Evolutionary conservation across 2,113 vertebrate genomes (phyloP).

Genomic region (Sinocyclocheilus rhinocerous): DNA sequence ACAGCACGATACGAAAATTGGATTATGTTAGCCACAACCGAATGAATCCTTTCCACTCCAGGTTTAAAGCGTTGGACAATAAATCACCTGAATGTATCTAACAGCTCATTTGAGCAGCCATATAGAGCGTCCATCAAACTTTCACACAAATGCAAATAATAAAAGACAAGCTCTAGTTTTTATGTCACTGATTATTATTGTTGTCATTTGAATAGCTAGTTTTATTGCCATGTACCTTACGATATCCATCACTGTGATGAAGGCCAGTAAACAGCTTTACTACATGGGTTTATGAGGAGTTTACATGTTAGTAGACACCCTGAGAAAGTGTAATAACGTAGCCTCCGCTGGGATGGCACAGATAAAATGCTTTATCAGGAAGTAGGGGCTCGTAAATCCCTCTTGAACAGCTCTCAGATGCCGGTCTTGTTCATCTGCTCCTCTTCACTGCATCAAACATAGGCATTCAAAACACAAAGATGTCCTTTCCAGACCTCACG

Average conservation of each 20-base stretch:
- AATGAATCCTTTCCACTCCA: not conserved
- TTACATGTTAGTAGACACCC: not conserved
- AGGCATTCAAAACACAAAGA: not conserved
- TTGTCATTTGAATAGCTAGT: constrained; percentile 6
- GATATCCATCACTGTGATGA: constrained; percentile 17
- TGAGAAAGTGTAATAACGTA: constrained; percentile 43
- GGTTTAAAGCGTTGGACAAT: constrained; percentile 1
- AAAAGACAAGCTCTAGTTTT: constrained; percentile 20
- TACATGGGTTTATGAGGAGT: constrained; percentile 28
- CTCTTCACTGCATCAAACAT: constrained; percentile 59
- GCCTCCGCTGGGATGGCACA: constrained; percentile 29
- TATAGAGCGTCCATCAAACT: constrained; percentile 1
- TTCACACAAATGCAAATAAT: constrained; percentile 8
- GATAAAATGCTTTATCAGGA: constrained; percentile 58
- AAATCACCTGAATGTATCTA: constrained; percentile 23
- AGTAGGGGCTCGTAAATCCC: constrained; percentile 60
- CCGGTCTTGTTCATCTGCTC: constrained; percentile 45
- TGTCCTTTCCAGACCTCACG: not conserved
- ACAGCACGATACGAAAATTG: constrained; percentile 35
- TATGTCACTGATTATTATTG: constrained; percentile 21
- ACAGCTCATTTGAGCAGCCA: not conserved
- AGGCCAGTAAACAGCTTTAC: constrained; percentile 40
- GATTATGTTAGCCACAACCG: not conserved
- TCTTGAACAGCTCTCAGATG: constrained; percentile 21
- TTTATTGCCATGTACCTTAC: not conserved